Conservation (phyloP, 2,888 invertebrate species). For the Apeira syringaria region DNA sequence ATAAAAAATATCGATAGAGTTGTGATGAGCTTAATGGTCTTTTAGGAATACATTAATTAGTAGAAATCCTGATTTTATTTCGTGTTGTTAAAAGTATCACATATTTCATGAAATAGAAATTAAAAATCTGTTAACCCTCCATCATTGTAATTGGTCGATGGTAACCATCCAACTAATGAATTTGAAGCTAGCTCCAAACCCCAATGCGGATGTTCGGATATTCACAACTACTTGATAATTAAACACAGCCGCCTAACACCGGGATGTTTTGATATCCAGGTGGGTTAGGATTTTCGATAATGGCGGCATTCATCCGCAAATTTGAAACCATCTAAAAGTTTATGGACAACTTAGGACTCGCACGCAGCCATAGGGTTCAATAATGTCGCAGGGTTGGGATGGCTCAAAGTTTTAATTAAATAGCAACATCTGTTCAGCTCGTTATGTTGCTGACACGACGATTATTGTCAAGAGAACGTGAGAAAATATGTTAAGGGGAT, state of each 20-base stretch:
- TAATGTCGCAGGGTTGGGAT: slow-evolving; percentile 66
- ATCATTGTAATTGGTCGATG: slow-evolving; percentile 5
- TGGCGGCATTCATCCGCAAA: slow-evolving; percentile 46
- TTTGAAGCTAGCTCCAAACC: slow-evolving; percentile 33
- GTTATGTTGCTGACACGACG: slow-evolving; percentile 57
- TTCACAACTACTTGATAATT: slow-evolving; percentile 48
- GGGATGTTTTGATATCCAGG: slow-evolving; percentile 28
- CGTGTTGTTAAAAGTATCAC: too few relatives aligned
- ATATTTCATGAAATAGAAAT: too few relatives aligned
- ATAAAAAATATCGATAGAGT: too few relatives aligned
- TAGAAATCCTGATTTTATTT: too few relatives aligned
- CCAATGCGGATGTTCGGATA: slow-evolving; percentile 33
- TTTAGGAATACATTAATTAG: too few relatives aligned
- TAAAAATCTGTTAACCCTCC: too few relatives aligned
- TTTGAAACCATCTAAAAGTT: slow-evolving; percentile 52
- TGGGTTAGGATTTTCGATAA: slow-evolving; percentile 41
- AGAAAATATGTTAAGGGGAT: slow-evolving; percentile 56
- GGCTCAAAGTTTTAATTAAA: slow-evolving; percentile 79
- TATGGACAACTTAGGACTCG: slow-evolving; percentile 48
- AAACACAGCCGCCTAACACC: slow-evolving; percentile 34
- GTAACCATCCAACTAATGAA: slow-evolving; percentile 34
- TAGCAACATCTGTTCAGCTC: slow-evolving; percentile 68
- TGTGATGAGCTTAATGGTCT: too few relatives aligned
- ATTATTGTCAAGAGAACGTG: slow-evolving; percentile 64
- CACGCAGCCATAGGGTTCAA: slow-evolving; percentile 48